A percentile compares a stretch with the other conserved stretches of the same genome.
Conservation (phyloP, 1,140 invertebrate genomes). For the Drosophila lowei region DNA sequence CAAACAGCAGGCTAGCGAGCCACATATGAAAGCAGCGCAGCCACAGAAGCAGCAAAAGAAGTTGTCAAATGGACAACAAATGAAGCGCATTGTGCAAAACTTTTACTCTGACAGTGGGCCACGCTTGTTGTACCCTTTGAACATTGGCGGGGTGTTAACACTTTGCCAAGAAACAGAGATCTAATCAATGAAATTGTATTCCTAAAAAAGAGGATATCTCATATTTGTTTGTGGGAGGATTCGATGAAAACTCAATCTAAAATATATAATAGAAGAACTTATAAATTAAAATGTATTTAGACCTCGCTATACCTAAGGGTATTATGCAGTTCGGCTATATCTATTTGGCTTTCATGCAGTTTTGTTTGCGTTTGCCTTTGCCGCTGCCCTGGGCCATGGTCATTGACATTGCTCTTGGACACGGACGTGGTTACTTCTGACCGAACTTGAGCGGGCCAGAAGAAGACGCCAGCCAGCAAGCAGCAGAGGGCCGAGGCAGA, state of each 20-base stretch:
- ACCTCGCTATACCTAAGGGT: constrained; percentile 1
- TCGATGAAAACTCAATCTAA: no score
- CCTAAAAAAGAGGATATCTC: no score
- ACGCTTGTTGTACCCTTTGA: constrained; percentile 24
- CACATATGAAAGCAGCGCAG: constrained; percentile 23
- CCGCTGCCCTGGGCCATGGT: constrained; percentile 21
- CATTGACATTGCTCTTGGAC: constrained; percentile 49
- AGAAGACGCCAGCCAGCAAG: constrained; percentile 22
- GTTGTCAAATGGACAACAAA: constrained; percentile 71
- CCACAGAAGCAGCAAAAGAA: constrained; percentile 47
- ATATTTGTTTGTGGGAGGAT: no score
- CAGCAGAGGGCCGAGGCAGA: constrained; percentile 22
- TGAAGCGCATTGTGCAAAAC: constrained; percentile 78
- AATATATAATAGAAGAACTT: no score
- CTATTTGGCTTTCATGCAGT: constrained; percentile 2
- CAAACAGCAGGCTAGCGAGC: constrained; percentile 9
- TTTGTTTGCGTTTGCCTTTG: constrained; percentile 18
- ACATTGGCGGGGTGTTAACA: no score
- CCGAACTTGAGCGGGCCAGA: no score
- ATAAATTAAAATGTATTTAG: no score
- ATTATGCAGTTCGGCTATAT: constrained; percentile 10
- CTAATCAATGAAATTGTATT: no score
- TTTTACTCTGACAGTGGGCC: constrained; percentile 63
- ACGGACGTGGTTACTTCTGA: constrained; percentile 15
- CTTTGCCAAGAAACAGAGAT: no score